A percentile compares a stretch with the other conserved stretches of the same genome.
Evolutionary conservation across 2,113 vertebrate species (phyloP).

Genomic region (Laticauda laticaudata): DNA sequence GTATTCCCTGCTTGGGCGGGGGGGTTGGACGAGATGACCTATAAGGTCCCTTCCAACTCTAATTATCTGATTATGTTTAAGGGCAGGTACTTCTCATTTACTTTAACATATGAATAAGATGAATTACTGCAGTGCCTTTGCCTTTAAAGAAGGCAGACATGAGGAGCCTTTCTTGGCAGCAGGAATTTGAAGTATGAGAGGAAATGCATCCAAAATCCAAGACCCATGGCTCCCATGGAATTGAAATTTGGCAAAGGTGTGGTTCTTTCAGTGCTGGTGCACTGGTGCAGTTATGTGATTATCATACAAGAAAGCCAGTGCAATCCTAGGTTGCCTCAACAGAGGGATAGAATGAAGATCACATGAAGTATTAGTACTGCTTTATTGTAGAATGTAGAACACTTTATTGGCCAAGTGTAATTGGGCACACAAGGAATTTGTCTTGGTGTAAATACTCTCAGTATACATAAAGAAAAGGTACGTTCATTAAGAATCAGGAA

Average conservation of each 20-base stretch:
- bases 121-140: constrained; percentile 25
- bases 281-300: not conserved
- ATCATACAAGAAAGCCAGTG: not conserved
- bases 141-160: constrained; percentile 3
- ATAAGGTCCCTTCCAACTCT: too few relatives aligned
- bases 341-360: not conserved
- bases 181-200: constrained; percentile 47
- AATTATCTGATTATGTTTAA: too few relatives aligned
- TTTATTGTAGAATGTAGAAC: not conserved
- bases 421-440: too few relatives aligned
- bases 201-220: not conserved
- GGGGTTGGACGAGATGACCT: too few relatives aligned
- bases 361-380: not conserved
- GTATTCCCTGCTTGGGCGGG: too few relatives aligned
- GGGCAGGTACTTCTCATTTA: constrained; percentile 45
- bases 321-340: not conserved
- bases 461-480: too few relatives aligned
- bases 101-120: constrained; percentile 45
- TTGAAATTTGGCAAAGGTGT: not conserved
- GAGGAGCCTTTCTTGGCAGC: constrained; percentile 20
- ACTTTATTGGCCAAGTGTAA: too few relatives aligned
- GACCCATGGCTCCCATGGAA: not conserved
- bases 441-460: too few relatives aligned
- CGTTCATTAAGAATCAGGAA: too few relatives aligned
- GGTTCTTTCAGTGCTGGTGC: not conserved